Percentiles rank a stretch among this genome's conserved stretches.
phyloP scores from a whole-genome alignment of 2,888 invertebrate species.

The Scaptomyza parva region DNA sequence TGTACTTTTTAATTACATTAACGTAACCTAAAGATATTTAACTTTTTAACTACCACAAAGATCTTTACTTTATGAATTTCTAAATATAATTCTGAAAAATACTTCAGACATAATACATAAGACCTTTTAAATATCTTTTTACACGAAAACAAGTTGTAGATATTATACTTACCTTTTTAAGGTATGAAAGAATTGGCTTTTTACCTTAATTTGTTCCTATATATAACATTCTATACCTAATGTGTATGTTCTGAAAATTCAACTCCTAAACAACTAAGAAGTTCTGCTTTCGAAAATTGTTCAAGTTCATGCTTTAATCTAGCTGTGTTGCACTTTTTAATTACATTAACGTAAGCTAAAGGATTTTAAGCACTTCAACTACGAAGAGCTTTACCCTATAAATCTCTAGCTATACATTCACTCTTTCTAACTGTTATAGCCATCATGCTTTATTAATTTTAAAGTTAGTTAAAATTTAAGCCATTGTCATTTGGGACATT shows the following conservation, averaged over 20 bases:
- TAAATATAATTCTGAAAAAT: no score
- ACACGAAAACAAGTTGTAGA: no score
- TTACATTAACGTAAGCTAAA: not conserved
- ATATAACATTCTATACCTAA: no score
- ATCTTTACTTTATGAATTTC: not conserved
- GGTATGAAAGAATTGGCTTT: no score
- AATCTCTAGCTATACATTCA: not conserved
- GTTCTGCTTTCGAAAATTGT: not conserved
- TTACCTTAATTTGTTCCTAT: no score
- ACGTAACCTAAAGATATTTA: not conserved
- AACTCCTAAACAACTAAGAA: not conserved
- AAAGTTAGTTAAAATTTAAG: not conserved
- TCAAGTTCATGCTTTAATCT: not conserved
- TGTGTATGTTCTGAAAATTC: no score
- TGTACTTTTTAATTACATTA: constrained; percentile 2
- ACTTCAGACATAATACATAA: no score
- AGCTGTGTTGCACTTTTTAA: not conserved
- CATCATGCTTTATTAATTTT: not conserved
- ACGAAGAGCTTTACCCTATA: not conserved
- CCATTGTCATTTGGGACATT: constrained; percentile 4
- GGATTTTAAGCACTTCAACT: not conserved
- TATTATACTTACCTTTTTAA: no score
- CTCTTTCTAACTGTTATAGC: not conserved
- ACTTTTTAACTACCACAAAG: not conserved
- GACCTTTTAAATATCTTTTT: no score